Evolutionary conservation across 2,888 invertebrate genomes (phyloP).

Genomic region (Macroteleia sp.): DNA sequence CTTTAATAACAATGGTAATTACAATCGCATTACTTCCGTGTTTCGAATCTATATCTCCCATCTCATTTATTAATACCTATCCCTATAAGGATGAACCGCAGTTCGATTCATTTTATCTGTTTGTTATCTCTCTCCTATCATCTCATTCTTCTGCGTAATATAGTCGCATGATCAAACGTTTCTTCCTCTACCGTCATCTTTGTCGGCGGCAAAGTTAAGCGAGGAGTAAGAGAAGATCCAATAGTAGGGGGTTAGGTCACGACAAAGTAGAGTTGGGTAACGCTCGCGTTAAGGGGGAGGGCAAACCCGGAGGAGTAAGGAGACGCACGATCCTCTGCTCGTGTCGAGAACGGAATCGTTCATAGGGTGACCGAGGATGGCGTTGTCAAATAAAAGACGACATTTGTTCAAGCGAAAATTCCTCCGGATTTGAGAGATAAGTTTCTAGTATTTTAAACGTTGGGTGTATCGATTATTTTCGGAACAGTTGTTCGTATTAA

Average conservation of each 20-base stretch:
- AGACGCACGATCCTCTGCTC: conserved; percentile 28
- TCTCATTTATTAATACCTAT: conserved; percentile 14
- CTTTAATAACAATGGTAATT: conserved; percentile 2
- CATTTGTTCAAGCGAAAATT: conserved; percentile 44
- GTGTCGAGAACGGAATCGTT: conserved; percentile 34
- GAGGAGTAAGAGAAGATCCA: conserved; percentile 13
- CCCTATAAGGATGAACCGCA: not conserved
- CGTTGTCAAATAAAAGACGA: conserved; percentile 46
- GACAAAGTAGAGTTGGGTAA: conserved; percentile 17
- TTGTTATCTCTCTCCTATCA: conserved; percentile 2
- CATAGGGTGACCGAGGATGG: conserved; percentile 36
- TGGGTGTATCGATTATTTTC: too few species aligned
- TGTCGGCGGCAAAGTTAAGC: conserved; percentile 7
- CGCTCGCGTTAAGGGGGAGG: conserved; percentile 3
- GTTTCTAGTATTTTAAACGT: conserved; percentile 16
- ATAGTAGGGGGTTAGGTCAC: conserved; percentile 30
- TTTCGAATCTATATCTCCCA: conserved; percentile 8
- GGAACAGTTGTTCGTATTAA: too few species aligned
- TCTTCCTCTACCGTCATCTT: conserved; percentile 4
- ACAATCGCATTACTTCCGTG: conserved; percentile 2
- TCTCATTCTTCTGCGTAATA: conserved; percentile 18
- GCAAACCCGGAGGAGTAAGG: conserved; percentile 10
- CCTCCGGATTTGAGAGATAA: conserved; percentile 29
- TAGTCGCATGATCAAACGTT: conserved; percentile 12
- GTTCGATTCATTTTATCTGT: conserved; percentile 9